These are phyloP conservation scores for Hystrix brachyura DNA, from an alignment of 2,113 vertebrate species.

Conservation along the genomic window DNA sequence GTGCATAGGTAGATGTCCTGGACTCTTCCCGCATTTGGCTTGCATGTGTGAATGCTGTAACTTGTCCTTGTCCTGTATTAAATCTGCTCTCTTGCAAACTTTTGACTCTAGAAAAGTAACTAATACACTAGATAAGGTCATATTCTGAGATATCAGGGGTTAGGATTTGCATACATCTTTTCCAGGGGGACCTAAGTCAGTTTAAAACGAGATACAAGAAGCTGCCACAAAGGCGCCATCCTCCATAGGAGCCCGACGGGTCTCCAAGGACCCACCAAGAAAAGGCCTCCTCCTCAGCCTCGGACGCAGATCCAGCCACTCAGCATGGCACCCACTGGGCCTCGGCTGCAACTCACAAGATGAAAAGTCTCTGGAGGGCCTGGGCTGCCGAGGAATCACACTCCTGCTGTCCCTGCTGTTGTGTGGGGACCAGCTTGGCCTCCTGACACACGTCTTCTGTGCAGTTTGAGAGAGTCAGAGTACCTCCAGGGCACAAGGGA, in stretches of 20 bases:
- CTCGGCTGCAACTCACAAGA: neutral
- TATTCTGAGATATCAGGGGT: neutral
- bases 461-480: neutral
- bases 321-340: neutral
- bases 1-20: too few relatives aligned
- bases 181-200: neutral
- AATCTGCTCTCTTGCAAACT: too few relatives aligned
- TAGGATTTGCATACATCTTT: neutral
- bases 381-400: neutral
- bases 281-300: neutral
- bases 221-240: neutral
- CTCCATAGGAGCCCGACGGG: neutral
- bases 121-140: too few relatives aligned
- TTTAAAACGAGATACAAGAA: neutral
- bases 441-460: neutral
- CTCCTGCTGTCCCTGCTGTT: fast-evolving
- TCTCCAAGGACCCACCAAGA: neutral
- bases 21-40: too few relatives aligned
- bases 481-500: neutral
- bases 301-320: fast-evolving
- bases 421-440: neutral
- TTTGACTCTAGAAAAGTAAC: too few relatives aligned
- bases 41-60: too few relatives aligned
- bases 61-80: too few relatives aligned
- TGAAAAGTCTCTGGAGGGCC: neutral